Evolutionary conservation across 2,797 vertebrate genomes (phyloP).

Genomic region (Pteropus rufus): DNA sequence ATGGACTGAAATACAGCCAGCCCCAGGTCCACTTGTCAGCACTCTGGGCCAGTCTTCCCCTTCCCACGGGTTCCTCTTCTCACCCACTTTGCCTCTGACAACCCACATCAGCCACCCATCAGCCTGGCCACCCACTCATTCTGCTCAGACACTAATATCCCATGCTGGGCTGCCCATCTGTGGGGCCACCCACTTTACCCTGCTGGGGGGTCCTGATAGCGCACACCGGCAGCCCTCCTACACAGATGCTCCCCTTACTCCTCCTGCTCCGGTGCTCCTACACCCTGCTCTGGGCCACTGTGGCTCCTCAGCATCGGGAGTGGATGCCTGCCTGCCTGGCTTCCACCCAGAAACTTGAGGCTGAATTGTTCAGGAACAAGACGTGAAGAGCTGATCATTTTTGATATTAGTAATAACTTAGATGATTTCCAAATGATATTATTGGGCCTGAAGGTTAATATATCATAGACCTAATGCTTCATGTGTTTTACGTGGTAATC

Average conservation of each 20-base stretch:
- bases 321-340: not conserved
- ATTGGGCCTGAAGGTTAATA: not conserved
- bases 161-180: not conserved
- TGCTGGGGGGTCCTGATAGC: not conserved
- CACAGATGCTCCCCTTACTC: not conserved
- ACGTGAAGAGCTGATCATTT: not conserved
- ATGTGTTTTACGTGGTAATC: not conserved
- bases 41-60: not conserved
- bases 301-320: not conserved
- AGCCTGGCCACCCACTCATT: not conserved
- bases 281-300: too few relatives aligned
- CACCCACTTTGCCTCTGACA: not conserved
- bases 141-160: not conserved
- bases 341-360: not conserved
- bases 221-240: not conserved
- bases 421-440: not conserved
- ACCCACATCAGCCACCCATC: not conserved
- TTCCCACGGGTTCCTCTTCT: not conserved
- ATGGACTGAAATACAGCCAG: not conserved
- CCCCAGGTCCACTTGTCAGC: not conserved
- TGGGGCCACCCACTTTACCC: not conserved
- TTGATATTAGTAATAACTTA: not conserved
- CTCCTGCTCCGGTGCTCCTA: not conserved
- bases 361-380: not conserved
- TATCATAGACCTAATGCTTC: slow-evolving; percentile 4